Evolutionary conservation across 2,888 invertebrate species (phyloP).

Genomic region (Ariolimax columbianus): DNA sequence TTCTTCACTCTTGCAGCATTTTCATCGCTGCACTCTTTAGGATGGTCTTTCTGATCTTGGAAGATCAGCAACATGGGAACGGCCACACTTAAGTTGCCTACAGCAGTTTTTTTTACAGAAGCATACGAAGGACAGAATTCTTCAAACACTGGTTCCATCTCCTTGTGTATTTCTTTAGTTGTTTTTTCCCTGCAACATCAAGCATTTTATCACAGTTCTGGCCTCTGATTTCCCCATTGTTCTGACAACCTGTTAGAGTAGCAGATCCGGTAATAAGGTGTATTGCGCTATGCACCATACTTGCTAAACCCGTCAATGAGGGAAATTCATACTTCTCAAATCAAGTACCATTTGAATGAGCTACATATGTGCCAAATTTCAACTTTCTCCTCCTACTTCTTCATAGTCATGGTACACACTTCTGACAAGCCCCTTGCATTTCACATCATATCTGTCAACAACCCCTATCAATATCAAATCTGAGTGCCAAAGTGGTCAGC

Average conservation of each 20-base stretch:
- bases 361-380: not conserved
- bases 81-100: not conserved
- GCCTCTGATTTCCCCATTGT: not conserved
- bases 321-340: not conserved
- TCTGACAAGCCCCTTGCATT: not conserved
- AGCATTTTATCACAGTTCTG: not conserved
- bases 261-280: not conserved
- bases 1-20: not conserved
- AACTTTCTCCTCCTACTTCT: constrained; percentile 8
- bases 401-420: not conserved
- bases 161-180: not conserved
- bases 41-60: not conserved
- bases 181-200: not conserved
- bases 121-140: not conserved
- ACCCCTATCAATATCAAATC: too few species aligned
- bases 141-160: not conserved
- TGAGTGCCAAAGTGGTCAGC: too few species aligned
- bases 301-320: not conserved
- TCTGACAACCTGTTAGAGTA: not conserved
- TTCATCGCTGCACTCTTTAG: not conserved
- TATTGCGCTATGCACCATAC: not conserved
- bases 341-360: not conserved
- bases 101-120: not conserved
- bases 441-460: too few species aligned
- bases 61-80: not conserved